Conservation (phyloP, 2,888 invertebrate species). For the Halictus ligatus region DNA sequence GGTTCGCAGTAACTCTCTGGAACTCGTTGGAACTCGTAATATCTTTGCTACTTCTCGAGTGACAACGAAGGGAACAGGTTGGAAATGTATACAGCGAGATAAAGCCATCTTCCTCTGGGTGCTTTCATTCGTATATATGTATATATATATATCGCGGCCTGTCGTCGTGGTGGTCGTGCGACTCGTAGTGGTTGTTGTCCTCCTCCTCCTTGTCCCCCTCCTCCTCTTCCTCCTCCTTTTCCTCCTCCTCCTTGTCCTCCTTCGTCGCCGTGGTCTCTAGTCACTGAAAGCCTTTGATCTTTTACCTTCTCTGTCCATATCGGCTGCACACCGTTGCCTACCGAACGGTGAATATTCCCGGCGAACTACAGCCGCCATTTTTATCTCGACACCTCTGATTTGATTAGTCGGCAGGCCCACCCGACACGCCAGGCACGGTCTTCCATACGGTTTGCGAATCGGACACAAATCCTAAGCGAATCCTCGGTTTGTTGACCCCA, state of each 20-base stretch:
- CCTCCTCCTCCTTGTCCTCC: background rate
- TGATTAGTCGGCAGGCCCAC: constrained; percentile 43
- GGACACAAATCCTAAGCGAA: constrained; percentile 8
- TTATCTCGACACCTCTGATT: constrained; percentile 63
- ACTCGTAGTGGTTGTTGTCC: constrained; percentile 9
- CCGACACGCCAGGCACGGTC: background rate
- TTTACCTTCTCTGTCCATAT: constrained; percentile 48
- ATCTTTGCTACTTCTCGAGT: constrained; percentile 69
- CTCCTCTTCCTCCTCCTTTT: background rate
- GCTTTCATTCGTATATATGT: constrained; percentile 32
- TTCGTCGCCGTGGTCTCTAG: constrained; percentile 33
- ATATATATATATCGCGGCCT: constrained; percentile 1
- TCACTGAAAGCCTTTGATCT: constrained; percentile 66
- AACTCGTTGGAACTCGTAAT: constrained; percentile 75
- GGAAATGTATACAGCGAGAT: constrained; percentile 54
- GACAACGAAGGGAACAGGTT: constrained; percentile 63
- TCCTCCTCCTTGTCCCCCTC: background rate
- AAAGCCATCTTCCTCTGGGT: constrained; percentile 35
- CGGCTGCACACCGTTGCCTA: constrained; percentile 31
- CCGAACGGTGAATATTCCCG: constrained; percentile 33
- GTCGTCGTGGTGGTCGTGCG: constrained; percentile 8
- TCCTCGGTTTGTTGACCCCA: constrained; percentile 1
- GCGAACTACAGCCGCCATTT: constrained; percentile 42
- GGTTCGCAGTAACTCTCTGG: constrained; percentile 67
- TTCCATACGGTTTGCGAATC: background rate